Conservation (phyloP, 1,140 invertebrate genomes). For the Halictus rubicundus region DNA sequence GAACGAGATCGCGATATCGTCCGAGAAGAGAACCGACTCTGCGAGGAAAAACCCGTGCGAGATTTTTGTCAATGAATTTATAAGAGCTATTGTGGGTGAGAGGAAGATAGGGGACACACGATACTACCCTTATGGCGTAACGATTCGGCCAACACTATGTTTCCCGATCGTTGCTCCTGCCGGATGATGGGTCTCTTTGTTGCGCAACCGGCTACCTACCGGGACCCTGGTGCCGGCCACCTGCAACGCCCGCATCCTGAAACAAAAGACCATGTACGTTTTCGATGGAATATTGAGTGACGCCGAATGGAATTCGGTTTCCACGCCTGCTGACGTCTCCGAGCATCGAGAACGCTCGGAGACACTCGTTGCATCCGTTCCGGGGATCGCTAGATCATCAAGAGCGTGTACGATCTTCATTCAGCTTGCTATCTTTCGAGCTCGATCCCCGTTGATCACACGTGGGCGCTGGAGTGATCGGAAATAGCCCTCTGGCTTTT, state of each 20-base stretch:
- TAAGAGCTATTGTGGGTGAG: too few species aligned
- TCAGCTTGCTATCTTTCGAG: too few species aligned
- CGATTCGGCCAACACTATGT: slow-evolving; percentile 42
- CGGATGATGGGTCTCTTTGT: slow-evolving; percentile 56
- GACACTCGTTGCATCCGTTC: background rate
- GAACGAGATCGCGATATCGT: too few species aligned
- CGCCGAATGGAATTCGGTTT: slow-evolving; percentile 66
- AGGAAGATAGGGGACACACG: slow-evolving; percentile 46
- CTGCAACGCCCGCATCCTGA: slow-evolving; percentile 68
- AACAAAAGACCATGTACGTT: slow-evolving; percentile 64
- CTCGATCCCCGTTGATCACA: too few species aligned
- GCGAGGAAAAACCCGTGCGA: background rate
- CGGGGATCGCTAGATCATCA: background rate
- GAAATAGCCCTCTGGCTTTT: too few species aligned
- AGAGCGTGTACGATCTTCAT: too few species aligned
- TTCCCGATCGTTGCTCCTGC: slow-evolving; percentile 35
- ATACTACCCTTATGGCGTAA: slow-evolving; percentile 68
- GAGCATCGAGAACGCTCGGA: background rate
- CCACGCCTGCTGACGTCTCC: slow-evolving; percentile 44
- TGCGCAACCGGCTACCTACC: slow-evolving; percentile 38
- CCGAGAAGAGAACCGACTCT: too few species aligned
- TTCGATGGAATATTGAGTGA: slow-evolving; percentile 70
- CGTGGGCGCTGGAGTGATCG: too few species aligned
- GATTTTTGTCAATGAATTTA: background rate
- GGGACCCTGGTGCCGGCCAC: slow-evolving; percentile 48